Evolutionary conservation across 2,888 invertebrate genomes (phyloP).

Genomic region (Tenthredo livida): DNA sequence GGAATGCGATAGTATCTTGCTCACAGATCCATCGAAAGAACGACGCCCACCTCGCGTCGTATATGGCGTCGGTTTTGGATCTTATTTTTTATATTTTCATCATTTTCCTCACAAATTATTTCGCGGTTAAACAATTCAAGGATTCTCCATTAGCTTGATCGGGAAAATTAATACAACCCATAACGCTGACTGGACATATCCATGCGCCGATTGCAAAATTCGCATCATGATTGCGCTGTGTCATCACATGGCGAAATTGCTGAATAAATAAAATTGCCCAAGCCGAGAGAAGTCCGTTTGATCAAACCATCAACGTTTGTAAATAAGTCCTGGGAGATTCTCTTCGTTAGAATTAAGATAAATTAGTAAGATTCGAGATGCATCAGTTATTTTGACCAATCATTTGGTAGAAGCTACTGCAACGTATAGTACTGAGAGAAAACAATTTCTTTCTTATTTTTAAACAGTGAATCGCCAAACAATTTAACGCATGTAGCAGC

Average conservation of each 20-base stretch:
- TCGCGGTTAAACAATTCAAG: neutral
- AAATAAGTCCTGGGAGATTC: neutral
- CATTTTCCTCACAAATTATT: neutral
- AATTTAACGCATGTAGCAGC: neutral
- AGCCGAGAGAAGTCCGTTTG: neutral
- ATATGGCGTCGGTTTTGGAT: neutral
- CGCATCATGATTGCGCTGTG: neutral
- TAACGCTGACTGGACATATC: neutral
- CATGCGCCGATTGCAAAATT: conserved; percentile 17
- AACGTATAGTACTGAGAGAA: neutral
- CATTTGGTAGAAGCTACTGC: neutral
- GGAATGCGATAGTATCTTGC: conserved; percentile 39
- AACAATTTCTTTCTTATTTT: neutral
- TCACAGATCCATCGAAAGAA: neutral
- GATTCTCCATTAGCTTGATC: neutral
- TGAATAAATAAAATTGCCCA: neutral
- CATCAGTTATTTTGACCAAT: neutral
- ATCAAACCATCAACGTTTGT: neutral
- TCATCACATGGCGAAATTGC: conserved; percentile 23
- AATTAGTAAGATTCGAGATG: neutral
- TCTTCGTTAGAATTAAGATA: neutral
- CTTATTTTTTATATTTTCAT: neutral
- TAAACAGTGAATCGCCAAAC: neutral
- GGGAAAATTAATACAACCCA: neutral
- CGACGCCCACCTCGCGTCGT: neutral